Evolutionary conservation across 2,113 vertebrate genomes (phyloP).

Genomic region (Steatornis caripensis): DNA sequence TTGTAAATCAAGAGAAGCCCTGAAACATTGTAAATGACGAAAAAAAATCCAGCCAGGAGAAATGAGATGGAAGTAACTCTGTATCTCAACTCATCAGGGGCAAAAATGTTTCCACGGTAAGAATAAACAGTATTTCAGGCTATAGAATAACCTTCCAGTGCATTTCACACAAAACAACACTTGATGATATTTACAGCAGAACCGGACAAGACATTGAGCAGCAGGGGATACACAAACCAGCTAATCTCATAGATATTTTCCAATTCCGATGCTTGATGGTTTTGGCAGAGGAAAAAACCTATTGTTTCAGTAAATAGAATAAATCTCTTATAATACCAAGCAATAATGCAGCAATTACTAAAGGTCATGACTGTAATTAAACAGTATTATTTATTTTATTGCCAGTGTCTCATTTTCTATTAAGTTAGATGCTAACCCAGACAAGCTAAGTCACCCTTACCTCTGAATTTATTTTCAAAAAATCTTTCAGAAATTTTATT

Average conservation of each 20-base stretch:
- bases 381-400: slow-evolving; percentile 42
- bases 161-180: background rate
- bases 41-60: background rate
- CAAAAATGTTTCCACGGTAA: background rate
- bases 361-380: slow-evolving; percentile 51
- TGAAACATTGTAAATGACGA: no score
- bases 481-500: background rate
- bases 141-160: background rate
- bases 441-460: background rate
- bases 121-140: background rate
- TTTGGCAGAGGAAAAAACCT: background rate
- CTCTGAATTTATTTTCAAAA: background rate
- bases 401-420: background rate
- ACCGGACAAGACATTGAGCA: background rate
- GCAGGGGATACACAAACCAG: background rate
- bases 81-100: background rate
- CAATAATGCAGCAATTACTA: background rate
- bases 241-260: slow-evolving; percentile 7
- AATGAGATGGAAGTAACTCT: background rate
- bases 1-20: background rate
- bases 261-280: background rate
- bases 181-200: background rate
- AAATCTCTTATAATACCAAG: background rate
- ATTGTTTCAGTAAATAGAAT: slow-evolving; percentile 9
- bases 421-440: background rate